Percentiles rank a stretch among this genome's conserved stretches.
Conservation (phyloP, 1,140 invertebrate species). For the Bombus vancouverensis region DNA sequence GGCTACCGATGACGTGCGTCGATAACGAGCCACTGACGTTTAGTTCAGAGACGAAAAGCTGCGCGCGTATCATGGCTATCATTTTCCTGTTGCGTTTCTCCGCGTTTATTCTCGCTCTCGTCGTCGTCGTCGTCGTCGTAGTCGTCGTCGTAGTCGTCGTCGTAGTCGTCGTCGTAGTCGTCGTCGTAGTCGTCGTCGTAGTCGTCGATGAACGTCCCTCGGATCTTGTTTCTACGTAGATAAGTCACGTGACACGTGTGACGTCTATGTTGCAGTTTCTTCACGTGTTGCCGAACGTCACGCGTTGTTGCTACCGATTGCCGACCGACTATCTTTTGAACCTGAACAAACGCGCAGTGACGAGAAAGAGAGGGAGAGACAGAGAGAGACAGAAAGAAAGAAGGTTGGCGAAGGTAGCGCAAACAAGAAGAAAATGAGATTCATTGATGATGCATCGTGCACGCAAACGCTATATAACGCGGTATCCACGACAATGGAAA, state of each 20-base stretch:
- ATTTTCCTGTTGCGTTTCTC: conserved; percentile 37
- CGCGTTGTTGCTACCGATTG: conserved; percentile 44
- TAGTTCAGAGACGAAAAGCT: neutral
- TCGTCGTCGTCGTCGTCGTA: too few relatives aligned
- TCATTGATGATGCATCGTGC: neutral
- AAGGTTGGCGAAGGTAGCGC: neutral
- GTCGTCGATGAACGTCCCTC: conserved; percentile 41
- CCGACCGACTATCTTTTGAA: neutral
- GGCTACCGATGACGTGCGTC: conserved; percentile 48
- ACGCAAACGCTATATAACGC: neutral
- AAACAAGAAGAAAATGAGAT: neutral
- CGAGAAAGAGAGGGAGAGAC: neutral
- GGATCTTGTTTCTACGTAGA: conserved; percentile 66
- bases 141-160: too few relatives aligned
- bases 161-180: neutral
- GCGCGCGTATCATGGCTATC: neutral
- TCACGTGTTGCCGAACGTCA: conserved; percentile 74
- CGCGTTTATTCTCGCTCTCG: neutral
- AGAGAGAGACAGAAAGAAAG: neutral
- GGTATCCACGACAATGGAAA: neutral
- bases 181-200: neutral
- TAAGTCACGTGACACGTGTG: conserved; percentile 73
- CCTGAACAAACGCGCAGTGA: neutral
- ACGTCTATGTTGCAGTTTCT: conserved; percentile 69
- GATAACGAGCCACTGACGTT: conserved; percentile 30